phyloP scores from a whole-genome alignment of 2,113 vertebrate species.

The Micromys minutus region DNA sequence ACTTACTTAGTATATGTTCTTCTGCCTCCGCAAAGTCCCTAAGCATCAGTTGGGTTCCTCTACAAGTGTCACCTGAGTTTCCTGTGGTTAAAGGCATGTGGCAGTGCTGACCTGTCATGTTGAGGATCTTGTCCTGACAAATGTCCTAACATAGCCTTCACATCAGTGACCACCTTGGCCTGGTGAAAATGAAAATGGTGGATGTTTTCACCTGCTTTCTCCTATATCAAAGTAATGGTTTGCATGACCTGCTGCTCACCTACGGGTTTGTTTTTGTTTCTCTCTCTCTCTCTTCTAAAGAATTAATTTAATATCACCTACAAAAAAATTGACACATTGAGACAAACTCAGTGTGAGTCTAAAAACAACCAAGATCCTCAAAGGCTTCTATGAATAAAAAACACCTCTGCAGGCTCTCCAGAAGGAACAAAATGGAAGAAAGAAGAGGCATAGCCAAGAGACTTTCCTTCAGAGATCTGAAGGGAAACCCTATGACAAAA shows the following conservation, averaged over 20 bases:
- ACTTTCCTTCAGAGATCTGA: background rate
- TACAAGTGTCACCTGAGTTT: constrained; percentile 1
- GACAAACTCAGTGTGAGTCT: constrained; percentile 78
- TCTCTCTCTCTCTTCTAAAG: constrained; percentile 42
- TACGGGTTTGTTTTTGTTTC: constrained; percentile 57
- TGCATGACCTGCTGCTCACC: constrained; percentile 68
- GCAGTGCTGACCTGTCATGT: background rate
- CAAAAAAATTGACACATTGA: constrained; percentile 85
- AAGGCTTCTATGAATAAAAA: constrained; percentile 76
- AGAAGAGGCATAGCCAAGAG: background rate
- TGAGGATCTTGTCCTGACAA: constrained; percentile 61
- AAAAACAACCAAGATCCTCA: constrained; percentile 69
- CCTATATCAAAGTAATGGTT: constrained; percentile 68
- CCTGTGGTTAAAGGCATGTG: background rate
- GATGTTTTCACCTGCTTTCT: constrained; percentile 35
- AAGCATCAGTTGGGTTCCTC: constrained; percentile 29
- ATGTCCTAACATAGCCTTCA: too few species aligned
- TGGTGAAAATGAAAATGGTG: constrained; percentile 36
- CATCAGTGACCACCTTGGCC: background rate
- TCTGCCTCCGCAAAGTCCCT: background rate
- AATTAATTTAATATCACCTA: constrained; percentile 83
- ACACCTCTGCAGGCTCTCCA: constrained; percentile 72
- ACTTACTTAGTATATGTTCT: background rate
- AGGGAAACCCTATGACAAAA: background rate
- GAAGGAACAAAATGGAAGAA: constrained; percentile 17